phyloP scores from a whole-genome alignment of 2,797 vertebrate genomes.

The Diglossa cyanea region DNA sequence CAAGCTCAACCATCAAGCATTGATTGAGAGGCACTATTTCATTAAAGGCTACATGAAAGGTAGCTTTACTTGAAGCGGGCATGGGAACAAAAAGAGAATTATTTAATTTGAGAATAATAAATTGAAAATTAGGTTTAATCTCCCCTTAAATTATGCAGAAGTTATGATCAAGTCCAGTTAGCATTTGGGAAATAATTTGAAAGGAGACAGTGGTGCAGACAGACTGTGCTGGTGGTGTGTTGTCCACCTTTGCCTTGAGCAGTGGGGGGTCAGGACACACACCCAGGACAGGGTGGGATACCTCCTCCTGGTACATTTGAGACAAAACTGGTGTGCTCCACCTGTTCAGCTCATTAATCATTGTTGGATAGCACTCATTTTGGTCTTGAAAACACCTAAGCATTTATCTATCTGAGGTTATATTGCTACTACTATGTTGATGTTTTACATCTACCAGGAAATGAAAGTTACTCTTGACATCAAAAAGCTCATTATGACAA shows the following conservation, averaged over 20 bases:
- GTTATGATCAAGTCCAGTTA: neutral
- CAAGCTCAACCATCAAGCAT: fast-evolving
- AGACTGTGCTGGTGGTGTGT: fast-evolving
- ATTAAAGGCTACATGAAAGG: neutral
- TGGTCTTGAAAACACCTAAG: neutral
- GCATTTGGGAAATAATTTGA: neutral
- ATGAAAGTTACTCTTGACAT: neutral
- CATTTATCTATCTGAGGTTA: neutral
- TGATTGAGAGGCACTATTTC: neutral
- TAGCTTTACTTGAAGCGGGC: neutral
- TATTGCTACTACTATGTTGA: neutral
- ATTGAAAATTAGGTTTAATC: neutral
- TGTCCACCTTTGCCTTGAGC: neutral
- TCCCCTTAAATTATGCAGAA: neutral
- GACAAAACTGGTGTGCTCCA: neutral
- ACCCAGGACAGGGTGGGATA: fast-evolving
- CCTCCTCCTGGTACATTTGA: neutral
- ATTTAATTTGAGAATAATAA: neutral
- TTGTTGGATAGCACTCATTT: neutral
- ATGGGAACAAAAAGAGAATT: neutral
- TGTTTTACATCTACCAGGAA: neutral
- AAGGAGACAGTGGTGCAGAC: fast-evolving
- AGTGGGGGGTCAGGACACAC: fast-evolving
- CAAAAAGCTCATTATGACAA: neutral
- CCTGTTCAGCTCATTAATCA: neutral